These are phyloP conservation scores for Hyperoplus lanceolatus DNA, from an alignment of 2,797 vertebrate species.

Conservation along the genomic window DNA sequence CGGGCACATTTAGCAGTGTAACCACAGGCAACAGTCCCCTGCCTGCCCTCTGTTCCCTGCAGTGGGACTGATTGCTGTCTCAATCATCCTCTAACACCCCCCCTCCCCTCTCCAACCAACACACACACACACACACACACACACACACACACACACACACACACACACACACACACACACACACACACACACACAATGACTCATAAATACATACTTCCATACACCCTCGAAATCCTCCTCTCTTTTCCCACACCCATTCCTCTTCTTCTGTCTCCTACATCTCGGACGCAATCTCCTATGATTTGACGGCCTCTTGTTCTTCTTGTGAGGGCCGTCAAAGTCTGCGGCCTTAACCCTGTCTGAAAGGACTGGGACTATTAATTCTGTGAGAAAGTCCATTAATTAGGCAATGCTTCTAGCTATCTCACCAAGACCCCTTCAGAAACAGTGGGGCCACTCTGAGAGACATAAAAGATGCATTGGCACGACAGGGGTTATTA, in stretches of 20 bases:
- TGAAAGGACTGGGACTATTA: constrained; percentile 75
- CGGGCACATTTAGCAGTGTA: constrained; percentile 72
- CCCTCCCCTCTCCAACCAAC: constrained; percentile 6
- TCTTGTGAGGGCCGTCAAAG: constrained; percentile 73
- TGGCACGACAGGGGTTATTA: constrained; percentile 76
- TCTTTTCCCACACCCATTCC: constrained; percentile 46
- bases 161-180: constrained; percentile 41
- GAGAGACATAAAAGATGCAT: constrained; percentile 75
- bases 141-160: constrained; percentile 27
- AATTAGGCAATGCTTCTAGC: constrained; percentile 81
- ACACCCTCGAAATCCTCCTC: constrained; percentile 36
- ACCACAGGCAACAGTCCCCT: constrained; percentile 76
- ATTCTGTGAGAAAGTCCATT: constrained; percentile 78
- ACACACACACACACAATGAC: constrained; percentile 12
- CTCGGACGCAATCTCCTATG: constrained; percentile 62
- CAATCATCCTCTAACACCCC: constrained; percentile 77
- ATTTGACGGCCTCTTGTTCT: constrained; percentile 69
- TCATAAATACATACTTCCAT: constrained; percentile 23
- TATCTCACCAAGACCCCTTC: constrained; percentile 73
- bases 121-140: constrained; percentile 31
- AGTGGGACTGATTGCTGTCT: constrained; percentile 81
- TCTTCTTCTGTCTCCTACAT: constrained; percentile 41
- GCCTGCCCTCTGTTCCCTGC: constrained; percentile 72
- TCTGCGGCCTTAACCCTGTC: constrained; percentile 61
- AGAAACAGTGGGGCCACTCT: constrained; percentile 67